A percentile compares a stretch with the other conserved stretches of the same genome.
phyloP scores from a whole-genome alignment of 2,888 invertebrate species.

The Calameuta pallipes region DNA sequence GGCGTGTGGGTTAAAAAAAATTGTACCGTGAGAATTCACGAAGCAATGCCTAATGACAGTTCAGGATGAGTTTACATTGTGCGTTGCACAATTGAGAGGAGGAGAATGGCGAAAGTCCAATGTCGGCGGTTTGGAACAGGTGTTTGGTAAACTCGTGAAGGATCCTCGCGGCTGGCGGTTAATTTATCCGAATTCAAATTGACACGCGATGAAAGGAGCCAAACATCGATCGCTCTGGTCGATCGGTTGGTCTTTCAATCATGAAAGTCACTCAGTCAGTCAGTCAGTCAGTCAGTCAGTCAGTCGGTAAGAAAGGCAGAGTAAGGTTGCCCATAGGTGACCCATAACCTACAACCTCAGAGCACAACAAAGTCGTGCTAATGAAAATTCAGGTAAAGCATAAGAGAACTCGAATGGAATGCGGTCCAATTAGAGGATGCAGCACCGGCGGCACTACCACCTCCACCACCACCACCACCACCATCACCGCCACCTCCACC shows the following conservation, averaged over 20 bases:
- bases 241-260: neutral
- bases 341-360: neutral
- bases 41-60: neutral
- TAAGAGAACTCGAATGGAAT: conserved; percentile 49
- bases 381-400: conserved; percentile 60
- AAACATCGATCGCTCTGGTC: neutral
- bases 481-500: no score
- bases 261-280: neutral
- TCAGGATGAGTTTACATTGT: neutral
- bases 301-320: neutral
- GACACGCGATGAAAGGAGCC: neutral
- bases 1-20: neutral
- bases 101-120: neutral
- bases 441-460: conserved; percentile 15
- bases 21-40: neutral
- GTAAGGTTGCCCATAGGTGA: neutral
- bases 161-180: neutral
- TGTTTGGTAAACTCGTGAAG: neutral
- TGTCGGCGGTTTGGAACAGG: neutral
- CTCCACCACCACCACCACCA: neutral
- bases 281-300: neutral
- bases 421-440: conserved; percentile 61
- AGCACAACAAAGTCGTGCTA: conserved; percentile 56
- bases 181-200: neutral
- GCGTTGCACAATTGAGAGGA: neutral